Evolutionary conservation across 2,888 invertebrate species (phyloP).

Genomic region (Hipparchia semele): DNA sequence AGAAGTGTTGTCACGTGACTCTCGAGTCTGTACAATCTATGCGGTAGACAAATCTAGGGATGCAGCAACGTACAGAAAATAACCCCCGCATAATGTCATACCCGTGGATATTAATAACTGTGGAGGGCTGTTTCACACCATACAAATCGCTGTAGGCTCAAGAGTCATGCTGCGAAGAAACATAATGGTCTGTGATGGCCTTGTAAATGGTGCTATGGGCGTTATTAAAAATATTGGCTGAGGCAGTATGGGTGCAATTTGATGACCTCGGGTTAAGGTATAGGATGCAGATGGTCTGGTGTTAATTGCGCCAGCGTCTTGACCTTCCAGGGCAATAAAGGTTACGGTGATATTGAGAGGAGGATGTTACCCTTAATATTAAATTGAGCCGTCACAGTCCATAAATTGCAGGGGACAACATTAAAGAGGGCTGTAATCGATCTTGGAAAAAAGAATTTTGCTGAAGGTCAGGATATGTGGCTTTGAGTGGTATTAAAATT

Average conservation of each 20-base stretch:
- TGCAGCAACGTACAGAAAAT: slow-evolving; percentile 43
- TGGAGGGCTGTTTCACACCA: slow-evolving; percentile 36
- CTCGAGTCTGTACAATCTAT: slow-evolving; percentile 34
- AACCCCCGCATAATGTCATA: slow-evolving; percentile 37
- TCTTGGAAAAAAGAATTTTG: slow-evolving; percentile 43
- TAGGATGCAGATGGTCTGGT: slow-evolving; percentile 37
- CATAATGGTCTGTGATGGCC: slow-evolving; percentile 41
- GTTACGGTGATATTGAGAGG: slow-evolving; percentile 45
- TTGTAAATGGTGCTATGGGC: slow-evolving; percentile 41
- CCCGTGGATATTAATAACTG: slow-evolving; percentile 41
- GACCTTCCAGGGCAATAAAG: slow-evolving; percentile 41
- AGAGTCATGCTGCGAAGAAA: slow-evolving; percentile 48
- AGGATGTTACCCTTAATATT: slow-evolving; percentile 47
- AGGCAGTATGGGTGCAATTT: slow-evolving; percentile 29
- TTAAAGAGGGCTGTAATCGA: slow-evolving; percentile 46
- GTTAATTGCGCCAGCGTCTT: slow-evolving; percentile 24
- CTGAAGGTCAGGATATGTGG: slow-evolving; percentile 46
- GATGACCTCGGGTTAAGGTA: slow-evolving; percentile 30
- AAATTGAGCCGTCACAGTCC: slow-evolving; percentile 18
- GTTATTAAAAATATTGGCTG: slow-evolving; percentile 26
- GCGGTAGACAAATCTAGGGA: slow-evolving; percentile 38
- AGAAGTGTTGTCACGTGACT: too few species aligned
- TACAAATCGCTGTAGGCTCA: slow-evolving; percentile 38
- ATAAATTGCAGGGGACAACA: slow-evolving; percentile 46
- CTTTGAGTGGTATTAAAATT: slow-evolving; percentile 38